These are phyloP conservation scores for Scophthalmus maximus DNA, from an alignment of 2,113 vertebrate species.

Conservation along the genomic window DNA sequence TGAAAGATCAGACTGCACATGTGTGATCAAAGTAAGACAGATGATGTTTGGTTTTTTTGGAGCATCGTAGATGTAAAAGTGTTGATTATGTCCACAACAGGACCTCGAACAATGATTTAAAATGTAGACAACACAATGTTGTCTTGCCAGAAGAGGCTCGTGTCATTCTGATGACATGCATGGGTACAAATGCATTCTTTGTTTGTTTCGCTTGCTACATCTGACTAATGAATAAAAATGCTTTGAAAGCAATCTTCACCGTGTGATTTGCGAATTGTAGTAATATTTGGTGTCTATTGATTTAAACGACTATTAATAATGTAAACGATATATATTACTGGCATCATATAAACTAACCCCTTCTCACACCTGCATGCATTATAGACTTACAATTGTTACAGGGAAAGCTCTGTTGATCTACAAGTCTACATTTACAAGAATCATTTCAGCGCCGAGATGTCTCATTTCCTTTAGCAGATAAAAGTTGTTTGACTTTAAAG, in stretches of 20 bases:
- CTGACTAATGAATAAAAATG: conserved; percentile 9
- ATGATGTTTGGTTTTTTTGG: neutral
- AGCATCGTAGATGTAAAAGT: neutral
- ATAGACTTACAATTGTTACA: neutral
- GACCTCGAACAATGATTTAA: too few species aligned
- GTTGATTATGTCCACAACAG: neutral
- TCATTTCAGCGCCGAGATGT: neutral
- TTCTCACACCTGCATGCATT: conserved; percentile 4
- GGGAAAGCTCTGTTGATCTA: neutral
- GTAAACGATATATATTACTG: neutral
- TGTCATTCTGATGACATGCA: conserved; percentile 32
- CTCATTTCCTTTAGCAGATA: conserved; percentile 21
- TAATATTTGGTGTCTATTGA: too few species aligned
- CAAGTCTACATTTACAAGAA: conserved; percentile 7
- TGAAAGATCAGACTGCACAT: neutral
- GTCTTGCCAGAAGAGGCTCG: neutral
- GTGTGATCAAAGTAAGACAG: neutral
- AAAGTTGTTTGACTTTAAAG: conserved; percentile 23
- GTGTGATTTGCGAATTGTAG: neutral
- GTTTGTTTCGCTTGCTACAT: conserved; percentile 7
- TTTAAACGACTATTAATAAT: too few species aligned
- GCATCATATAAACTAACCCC: neutral
- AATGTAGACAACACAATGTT: too few species aligned
- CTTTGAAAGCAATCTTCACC: neutral
- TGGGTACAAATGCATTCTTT: conserved; percentile 17